These are phyloP conservation scores for Planiliza haematocheilus DNA, from an alignment of 2,113 vertebrate genomes.

Conservation along the genomic window DNA sequence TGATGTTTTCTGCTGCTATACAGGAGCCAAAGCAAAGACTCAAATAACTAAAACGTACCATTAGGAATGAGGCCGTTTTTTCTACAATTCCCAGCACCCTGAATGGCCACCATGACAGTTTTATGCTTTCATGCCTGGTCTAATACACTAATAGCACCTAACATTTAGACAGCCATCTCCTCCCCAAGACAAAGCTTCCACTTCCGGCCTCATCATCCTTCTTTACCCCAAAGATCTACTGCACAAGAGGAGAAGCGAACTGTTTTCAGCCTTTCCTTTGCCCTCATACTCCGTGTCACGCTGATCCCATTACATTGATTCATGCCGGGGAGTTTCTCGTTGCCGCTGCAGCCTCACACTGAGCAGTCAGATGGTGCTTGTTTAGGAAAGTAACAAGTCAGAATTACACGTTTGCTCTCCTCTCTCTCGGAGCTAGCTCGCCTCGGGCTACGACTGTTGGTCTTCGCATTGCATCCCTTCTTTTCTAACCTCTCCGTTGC, in stretches of 20 bases:
- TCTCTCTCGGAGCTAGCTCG: slow-evolving; percentile 16
- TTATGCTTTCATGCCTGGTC: not conserved
- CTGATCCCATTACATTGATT: slow-evolving; percentile 51
- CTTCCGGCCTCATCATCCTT: not conserved
- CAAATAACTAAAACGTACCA: no score
- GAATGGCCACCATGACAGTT: not conserved
- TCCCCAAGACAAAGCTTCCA: not conserved
- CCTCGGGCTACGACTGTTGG: not conserved
- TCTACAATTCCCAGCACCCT: not conserved
- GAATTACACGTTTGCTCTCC: slow-evolving; percentile 7
- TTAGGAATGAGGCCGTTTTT: not conserved
- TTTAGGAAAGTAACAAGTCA: slow-evolving; percentile 34
- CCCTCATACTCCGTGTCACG: slow-evolving; percentile 6
- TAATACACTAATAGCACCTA: not conserved
- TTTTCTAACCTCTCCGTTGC: not conserved
- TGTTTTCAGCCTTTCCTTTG: not conserved
- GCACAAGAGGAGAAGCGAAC: not conserved
- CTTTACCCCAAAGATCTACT: not conserved
- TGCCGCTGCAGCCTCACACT: slow-evolving; percentile 45
- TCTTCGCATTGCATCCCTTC: not conserved
- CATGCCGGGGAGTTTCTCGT: slow-evolving; percentile 13
- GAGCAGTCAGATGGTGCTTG: slow-evolving; percentile 35
- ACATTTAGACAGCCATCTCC: not conserved
- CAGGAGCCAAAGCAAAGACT: no score
- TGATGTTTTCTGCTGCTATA: no score